phyloP scores from a whole-genome alignment of 2,888 invertebrate species.

The Dendrolimus houi region DNA sequence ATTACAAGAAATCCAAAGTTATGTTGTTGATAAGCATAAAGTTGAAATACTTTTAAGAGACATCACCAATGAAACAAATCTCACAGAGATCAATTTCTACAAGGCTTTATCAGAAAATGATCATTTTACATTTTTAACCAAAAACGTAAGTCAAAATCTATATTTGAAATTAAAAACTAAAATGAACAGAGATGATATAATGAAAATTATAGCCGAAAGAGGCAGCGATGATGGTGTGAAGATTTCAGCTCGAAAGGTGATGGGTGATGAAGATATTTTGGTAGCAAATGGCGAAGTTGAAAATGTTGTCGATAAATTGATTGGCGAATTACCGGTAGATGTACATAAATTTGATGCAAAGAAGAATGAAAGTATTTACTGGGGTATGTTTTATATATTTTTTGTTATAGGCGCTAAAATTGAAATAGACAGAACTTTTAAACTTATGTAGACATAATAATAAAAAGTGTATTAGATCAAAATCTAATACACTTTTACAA shows the following conservation, averaged over 20 bases:
- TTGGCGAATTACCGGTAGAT: conserved; percentile 42
- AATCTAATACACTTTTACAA: no score
- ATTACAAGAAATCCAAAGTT: conserved; percentile 35
- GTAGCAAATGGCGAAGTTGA: conserved; percentile 24
- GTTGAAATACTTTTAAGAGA: conserved; percentile 31
- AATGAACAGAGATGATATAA: conserved; percentile 56
- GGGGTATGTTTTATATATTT: conserved; percentile 37
- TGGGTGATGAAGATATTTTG: conserved; percentile 16
- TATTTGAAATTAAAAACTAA: conserved; percentile 54
- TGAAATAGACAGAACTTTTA: no score
- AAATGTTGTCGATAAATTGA: conserved; percentile 43
- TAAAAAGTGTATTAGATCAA: no score
- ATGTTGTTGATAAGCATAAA: conserved; percentile 36
- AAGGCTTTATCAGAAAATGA: conserved; percentile 45
- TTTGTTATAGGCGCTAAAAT: no score
- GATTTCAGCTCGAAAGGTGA: conserved; percentile 39
- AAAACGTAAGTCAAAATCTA: conserved; percentile 37
- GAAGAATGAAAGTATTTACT: conserved; percentile 37
- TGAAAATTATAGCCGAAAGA: conserved; percentile 34
- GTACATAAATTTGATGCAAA: conserved; percentile 33
- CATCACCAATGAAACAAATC: conserved; percentile 26
- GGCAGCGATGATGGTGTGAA: conserved; percentile 17
- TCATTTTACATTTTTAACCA: conserved; percentile 27
- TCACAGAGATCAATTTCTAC: conserved; percentile 51
- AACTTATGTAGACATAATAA: no score